Percentiles rank a stretch among this genome's conserved stretches.
Conservation (phyloP, 1,140 invertebrate species). For the Phymorhynchus buccinoides region DNA sequence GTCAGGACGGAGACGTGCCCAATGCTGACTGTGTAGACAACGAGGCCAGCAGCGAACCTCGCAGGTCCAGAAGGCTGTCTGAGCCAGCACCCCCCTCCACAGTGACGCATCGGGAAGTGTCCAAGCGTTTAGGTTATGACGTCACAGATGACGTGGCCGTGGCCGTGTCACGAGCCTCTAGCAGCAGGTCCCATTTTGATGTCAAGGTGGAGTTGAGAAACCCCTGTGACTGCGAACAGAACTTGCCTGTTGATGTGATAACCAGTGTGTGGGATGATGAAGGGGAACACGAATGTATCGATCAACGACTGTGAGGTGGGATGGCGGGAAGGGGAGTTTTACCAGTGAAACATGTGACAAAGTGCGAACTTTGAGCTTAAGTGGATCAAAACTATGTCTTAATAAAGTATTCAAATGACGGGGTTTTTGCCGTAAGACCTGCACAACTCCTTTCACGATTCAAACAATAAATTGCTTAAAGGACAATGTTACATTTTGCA, state of each 20-base stretch:
- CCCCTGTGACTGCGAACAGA: not conserved
- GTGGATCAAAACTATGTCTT: not conserved
- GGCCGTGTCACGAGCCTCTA: not conserved
- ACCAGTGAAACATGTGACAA: not conserved
- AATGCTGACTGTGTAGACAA: not conserved
- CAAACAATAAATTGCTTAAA: not conserved
- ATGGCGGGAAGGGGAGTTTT: not conserved
- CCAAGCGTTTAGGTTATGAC: not conserved
- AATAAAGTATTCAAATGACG: not conserved
- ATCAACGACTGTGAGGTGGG: not conserved
- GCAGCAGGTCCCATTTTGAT: constrained; percentile 6
- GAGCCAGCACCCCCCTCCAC: not conserved
- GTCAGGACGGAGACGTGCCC: not conserved
- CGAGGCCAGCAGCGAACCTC: not conserved
- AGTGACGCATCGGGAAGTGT: not conserved
- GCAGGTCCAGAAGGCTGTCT: not conserved
- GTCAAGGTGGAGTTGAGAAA: constrained; percentile 25
- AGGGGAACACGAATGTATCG: not conserved
- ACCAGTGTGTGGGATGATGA: not conserved
- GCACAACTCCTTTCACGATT: not conserved
- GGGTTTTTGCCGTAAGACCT: not conserved
- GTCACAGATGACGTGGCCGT: not conserved
- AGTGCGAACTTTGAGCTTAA: not conserved
- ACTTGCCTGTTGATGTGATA: not conserved
- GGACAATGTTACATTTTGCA: not conserved